Percentiles rank a stretch among this genome's conserved stretches.
Evolutionary conservation across 2,797 vertebrate species (phyloP).

Genomic region (Phoebastria nigripes): DNA sequence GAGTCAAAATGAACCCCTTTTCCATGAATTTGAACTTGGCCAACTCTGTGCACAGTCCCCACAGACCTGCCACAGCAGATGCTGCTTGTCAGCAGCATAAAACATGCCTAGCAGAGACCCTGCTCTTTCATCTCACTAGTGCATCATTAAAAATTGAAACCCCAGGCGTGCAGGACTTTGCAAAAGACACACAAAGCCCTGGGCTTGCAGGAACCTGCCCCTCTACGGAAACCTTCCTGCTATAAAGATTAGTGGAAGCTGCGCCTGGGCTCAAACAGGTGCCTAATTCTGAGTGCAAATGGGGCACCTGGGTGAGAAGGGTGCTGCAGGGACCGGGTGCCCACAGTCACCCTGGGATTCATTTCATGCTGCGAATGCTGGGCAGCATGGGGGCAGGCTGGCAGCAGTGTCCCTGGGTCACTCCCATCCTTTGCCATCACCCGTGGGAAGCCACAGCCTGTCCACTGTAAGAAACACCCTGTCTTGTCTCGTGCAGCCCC

Average conservation of each 20-base stretch:
- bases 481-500: background rate
- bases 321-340: background rate
- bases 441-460: background rate
- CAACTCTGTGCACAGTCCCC: background rate
- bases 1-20: background rate
- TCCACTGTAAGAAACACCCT: background rate
- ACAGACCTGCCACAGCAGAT: background rate
- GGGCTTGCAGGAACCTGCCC: background rate
- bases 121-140: background rate
- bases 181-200: no score
- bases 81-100: background rate
- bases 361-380: background rate
- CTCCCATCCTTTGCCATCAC: background rate
- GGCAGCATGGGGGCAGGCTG: background rate
- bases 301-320: background rate
- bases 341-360: background rate
- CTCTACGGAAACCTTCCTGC: no score
- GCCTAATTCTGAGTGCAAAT: background rate
- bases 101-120: background rate
- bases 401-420: background rate
- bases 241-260: background rate
- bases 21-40: background rate
- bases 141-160: background rate
- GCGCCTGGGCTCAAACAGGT: background rate
- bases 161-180: background rate